A percentile compares a stretch with the other conserved stretches of the same genome.
These are phyloP conservation scores for Hypocryptadius cinnamomeus DNA, from an alignment of 2,113 vertebrate genomes.

Conservation along the genomic window DNA sequence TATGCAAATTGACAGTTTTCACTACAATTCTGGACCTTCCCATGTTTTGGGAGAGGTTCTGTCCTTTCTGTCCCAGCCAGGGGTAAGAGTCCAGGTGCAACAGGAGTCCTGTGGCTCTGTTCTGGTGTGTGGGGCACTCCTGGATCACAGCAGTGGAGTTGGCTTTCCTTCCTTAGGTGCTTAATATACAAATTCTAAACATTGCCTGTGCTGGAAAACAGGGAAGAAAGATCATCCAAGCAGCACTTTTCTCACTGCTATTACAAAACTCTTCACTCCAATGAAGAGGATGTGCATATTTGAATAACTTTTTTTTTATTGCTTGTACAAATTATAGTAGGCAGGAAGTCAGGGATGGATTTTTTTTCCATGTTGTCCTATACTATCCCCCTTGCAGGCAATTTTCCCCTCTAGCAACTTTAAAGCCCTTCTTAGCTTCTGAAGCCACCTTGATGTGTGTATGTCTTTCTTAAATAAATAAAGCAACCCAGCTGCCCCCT, in stretches of 20 bases:
- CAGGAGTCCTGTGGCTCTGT: not conserved
- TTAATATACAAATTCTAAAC: not conserved
- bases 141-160: not conserved
- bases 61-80: not conserved
- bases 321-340: not conserved
- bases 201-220: not conserved
- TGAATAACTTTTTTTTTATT: not conserved
- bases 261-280: not conserved
- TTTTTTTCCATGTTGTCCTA: not conserved
- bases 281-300: not conserved
- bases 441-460: not conserved
- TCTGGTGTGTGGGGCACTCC: not conserved
- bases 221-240: not conserved
- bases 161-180: not conserved
- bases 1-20: not conserved
- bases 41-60: not conserved
- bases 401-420: not conserved
- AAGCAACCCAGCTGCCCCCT: not conserved
- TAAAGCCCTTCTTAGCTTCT: not conserved
- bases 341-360: not conserved
- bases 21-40: not conserved
- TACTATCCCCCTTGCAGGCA: not conserved
- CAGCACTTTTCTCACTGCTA: not conserved
- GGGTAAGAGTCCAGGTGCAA: no score
- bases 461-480: not conserved